A percentile compares a stretch with the other conserved stretches of the same genome.
These are phyloP conservation scores for Euclidia mi DNA, from an alignment of 2,888 invertebrate species.

Conservation along the genomic window DNA sequence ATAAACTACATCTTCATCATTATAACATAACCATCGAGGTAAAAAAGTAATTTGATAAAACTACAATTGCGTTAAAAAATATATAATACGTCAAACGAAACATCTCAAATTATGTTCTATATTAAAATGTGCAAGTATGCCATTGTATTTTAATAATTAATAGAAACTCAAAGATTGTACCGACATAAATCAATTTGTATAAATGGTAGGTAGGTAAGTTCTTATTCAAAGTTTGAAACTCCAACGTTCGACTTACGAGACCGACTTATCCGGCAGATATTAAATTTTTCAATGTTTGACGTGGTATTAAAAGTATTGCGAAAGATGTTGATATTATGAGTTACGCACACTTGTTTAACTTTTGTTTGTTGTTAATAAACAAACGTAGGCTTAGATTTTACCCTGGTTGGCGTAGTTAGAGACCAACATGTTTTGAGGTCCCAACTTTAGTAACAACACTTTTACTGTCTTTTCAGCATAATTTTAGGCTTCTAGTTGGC, in stretches of 20 bases:
- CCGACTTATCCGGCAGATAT: constrained; percentile 41
- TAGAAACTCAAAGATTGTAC: constrained; percentile 4
- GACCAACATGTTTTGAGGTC: no score
- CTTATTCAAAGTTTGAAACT: constrained; percentile 20
- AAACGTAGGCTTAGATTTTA: no score
- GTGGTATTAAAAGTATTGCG: constrained; percentile 20
- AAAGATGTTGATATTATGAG: neutral
- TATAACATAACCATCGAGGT: no score
- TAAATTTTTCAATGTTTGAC: constrained; percentile 36
- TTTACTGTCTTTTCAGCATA: no score
- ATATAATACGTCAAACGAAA: no score
- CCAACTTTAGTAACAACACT: no score
- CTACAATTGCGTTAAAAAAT: no score
- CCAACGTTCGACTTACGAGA: constrained; percentile 18
- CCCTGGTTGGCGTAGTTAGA: no score
- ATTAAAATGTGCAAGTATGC: neutral
- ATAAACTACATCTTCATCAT: no score
- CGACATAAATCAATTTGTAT: constrained; percentile 27
- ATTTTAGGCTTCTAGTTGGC: no score
- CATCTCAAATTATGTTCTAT: no score
- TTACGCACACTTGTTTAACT: constrained; percentile 3
- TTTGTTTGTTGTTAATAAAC: neutral
- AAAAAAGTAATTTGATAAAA: no score
- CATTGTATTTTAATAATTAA: constrained; percentile 3
- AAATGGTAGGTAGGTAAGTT: constrained; percentile 16